Conservation (phyloP, 2,797 vertebrate genomes). For the Amphiprion clarkii region DNA sequence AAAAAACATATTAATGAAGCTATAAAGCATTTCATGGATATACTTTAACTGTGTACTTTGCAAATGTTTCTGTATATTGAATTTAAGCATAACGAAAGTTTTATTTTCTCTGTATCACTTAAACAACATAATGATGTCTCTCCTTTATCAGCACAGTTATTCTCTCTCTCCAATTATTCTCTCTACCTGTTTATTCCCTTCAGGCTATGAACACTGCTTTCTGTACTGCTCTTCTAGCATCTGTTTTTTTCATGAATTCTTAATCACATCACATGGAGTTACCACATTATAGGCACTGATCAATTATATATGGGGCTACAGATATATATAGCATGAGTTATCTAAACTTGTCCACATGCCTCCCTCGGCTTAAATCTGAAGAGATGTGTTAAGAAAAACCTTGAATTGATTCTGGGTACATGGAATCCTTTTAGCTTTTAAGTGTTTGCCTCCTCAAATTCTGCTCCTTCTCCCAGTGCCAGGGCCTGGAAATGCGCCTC, state of each 20-base stretch:
- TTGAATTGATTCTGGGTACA: neutral
- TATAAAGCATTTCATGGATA: no score
- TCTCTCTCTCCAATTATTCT: neutral
- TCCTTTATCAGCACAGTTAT: neutral
- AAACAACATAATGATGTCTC: neutral
- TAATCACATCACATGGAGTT: neutral
- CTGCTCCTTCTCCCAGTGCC: neutral
- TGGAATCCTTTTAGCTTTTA: neutral
- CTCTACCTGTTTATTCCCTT: neutral
- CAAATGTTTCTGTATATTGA: no score
- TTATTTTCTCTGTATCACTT: neutral
- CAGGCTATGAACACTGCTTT: neutral
- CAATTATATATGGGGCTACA: neutral
- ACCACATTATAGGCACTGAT: neutral
- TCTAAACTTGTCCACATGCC: neutral
- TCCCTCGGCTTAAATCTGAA: neutral
- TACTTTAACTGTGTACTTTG: no score
- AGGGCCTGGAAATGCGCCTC: constrained; percentile 14
- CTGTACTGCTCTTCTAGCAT: neutral
- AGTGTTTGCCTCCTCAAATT: constrained; percentile 1
- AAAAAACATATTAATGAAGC: no score
- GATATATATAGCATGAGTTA: neutral
- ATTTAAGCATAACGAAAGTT: neutral
- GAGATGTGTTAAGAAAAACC: neutral
- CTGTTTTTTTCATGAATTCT: constrained; percentile 27